Evolutionary conservation across 2,888 invertebrate genomes (phyloP).

Genomic region (Lithophane socia): DNA sequence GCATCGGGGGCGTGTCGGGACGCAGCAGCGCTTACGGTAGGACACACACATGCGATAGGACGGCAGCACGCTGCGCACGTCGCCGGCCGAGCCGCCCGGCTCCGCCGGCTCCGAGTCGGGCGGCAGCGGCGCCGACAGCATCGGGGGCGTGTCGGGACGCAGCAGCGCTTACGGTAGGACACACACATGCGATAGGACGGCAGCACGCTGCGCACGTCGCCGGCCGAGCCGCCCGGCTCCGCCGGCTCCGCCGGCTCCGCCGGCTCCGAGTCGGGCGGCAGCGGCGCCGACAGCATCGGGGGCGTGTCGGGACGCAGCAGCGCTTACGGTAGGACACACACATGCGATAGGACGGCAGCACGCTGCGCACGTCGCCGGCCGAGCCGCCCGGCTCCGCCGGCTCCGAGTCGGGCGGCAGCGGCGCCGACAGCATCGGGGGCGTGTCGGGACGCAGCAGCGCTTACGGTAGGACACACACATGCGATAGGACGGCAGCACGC

Average conservation of each 20-base stretch:
- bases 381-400: constrained; percentile 89
- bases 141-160: constrained; percentile 98
- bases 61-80: constrained; percentile 95
- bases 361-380: constrained; percentile 92
- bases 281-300: constrained; percentile 97
- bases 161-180: constrained; percentile 96
- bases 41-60: constrained; percentile 73
- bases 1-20: constrained; percentile 98
- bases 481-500: too few species aligned
- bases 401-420: constrained; percentile 98
- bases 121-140: constrained; percentile 97
- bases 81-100: constrained; percentile 85
- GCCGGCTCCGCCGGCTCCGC: constrained; percentile 91
- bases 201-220: constrained; percentile 94
- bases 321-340: constrained; percentile 92
- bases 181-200: constrained; percentile 88
- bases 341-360: constrained; percentile 92
- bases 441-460: constrained; percentile 98
- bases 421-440: constrained; percentile 97
- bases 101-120: constrained; percentile 96
- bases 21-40: constrained; percentile 97
- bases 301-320: constrained; percentile 98
- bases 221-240: constrained; percentile 85
- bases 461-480: constrained; percentile 90
- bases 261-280: constrained; percentile 98